These are phyloP conservation scores for Phainopepla nitens DNA, from an alignment of 2,113 vertebrate genomes.

Conservation along the genomic window DNA sequence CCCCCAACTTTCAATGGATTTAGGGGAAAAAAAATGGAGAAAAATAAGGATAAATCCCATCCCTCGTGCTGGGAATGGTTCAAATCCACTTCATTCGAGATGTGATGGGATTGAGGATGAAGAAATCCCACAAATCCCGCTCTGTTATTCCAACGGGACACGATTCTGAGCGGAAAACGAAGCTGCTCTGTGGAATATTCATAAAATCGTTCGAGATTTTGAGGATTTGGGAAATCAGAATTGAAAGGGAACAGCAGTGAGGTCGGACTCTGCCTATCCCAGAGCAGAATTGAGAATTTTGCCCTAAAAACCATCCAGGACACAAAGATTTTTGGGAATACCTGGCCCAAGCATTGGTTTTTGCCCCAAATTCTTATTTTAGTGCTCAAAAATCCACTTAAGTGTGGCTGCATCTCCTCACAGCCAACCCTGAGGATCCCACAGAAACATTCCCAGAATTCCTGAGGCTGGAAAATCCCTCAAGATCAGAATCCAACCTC, in stretches of 20 bases:
- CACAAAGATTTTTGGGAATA: accelerated
- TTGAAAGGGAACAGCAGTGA: accelerated
- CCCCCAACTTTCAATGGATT: accelerated
- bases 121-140: not conserved
- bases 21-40: too few species aligned
- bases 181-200: not conserved
- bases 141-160: accelerated
- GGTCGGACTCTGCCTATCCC: accelerated
- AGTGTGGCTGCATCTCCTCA: not conserved
- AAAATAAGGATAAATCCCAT: accelerated
- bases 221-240: accelerated
- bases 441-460: not conserved
- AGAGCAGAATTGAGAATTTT: accelerated
- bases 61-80: accelerated
- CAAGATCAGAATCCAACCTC: not conserved
- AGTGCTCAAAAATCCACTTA: not conserved
- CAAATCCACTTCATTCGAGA: accelerated
- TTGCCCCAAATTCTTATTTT: not conserved
- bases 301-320: accelerated
- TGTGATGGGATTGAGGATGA: accelerated
- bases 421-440: not conserved
- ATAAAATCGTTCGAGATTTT: accelerated
- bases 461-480: not conserved
- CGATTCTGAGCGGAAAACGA: accelerated
- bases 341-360: accelerated